A percentile compares a stretch with the other conserved stretches of the same genome.
Evolutionary conservation across 2,888 invertebrate genomes (phyloP).

Genomic region (Sussaba pulchella): DNA sequence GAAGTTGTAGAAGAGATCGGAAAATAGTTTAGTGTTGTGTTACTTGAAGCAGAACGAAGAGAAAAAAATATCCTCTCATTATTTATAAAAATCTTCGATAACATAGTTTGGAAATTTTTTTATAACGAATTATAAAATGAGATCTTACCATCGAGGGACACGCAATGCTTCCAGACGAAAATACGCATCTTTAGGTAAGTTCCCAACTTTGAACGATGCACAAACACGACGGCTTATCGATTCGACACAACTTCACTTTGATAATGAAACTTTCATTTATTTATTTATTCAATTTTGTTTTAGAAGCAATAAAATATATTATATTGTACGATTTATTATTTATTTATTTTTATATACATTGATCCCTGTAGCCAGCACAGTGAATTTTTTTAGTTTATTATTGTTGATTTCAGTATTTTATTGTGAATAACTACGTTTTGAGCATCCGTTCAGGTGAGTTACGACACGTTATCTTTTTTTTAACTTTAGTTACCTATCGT

Average conservation of each 20-base stretch:
- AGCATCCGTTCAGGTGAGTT: constrained; percentile 71
- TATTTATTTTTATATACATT: constrained; percentile 24
- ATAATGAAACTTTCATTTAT: constrained; percentile 30
- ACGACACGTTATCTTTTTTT: constrained; percentile 31
- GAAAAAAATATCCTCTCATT: background rate
- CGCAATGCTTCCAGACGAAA: constrained; percentile 81
- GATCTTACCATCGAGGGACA: constrained; percentile 80
- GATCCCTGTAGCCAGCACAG: constrained; percentile 60
- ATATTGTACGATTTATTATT: constrained; percentile 3
- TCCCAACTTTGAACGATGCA: constrained; percentile 4
- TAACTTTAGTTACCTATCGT: constrained; percentile 21
- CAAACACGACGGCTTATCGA: constrained; percentile 9
- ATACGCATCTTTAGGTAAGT: constrained; percentile 75
- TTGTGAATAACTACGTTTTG: constrained; percentile 62
- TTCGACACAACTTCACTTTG: constrained; percentile 39
- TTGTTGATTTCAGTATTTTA: constrained; percentile 13
- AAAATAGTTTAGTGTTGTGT: too few relatives aligned
- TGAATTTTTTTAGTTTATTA: constrained; percentile 26
- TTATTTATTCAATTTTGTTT: constrained; percentile 16
- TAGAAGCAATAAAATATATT: constrained; percentile 47
- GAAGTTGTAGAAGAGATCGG: too few relatives aligned
- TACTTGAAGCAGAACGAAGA: too few relatives aligned
- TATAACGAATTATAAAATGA: background rate
- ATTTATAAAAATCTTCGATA: too few relatives aligned
- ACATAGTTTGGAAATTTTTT: background rate